A percentile compares a stretch with the other conserved stretches of the same genome.
phyloP scores from a whole-genome alignment of 2,888 invertebrate species.

The Tinea semifulvella region DNA sequence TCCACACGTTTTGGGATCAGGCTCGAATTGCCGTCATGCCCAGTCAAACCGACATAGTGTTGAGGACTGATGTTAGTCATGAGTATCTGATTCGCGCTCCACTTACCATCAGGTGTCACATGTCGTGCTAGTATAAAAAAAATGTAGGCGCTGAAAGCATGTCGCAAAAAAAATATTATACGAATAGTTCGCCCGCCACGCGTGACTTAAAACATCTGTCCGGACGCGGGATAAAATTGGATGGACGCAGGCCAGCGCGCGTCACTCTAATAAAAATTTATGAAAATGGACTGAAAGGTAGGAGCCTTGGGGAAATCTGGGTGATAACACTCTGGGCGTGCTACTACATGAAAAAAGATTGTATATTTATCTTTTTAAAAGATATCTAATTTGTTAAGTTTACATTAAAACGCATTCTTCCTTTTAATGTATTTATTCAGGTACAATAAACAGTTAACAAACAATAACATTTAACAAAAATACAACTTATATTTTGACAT shows the following conservation, averaged over 20 bases:
- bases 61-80: too few species aligned
- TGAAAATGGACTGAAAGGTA: constrained; percentile 24
- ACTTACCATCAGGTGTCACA: too few species aligned
- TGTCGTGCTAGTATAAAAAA: too few species aligned
- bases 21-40: too few species aligned
- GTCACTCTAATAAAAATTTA: constrained; percentile 33
- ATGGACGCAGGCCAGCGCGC: constrained; percentile 24
- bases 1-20: too few species aligned
- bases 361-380: background rate
- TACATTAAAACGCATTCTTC: background rate
- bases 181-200: too few species aligned
- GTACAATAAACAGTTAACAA: background rate
- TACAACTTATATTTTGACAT: background rate
- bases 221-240: constrained; percentile 26
- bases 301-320: constrained; percentile 36
- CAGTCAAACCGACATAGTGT: too few species aligned
- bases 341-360: constrained; percentile 2
- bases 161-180: too few species aligned
- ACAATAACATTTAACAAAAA: background rate
- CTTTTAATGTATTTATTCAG: background rate
- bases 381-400: background rate
- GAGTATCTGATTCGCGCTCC: too few species aligned
- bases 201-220: background rate
- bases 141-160: too few species aligned
- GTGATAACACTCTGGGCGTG: constrained; percentile 20